These are phyloP conservation scores for Argyra leucocephala DNA, from an alignment of 2,888 invertebrate genomes.

Conservation along the genomic window DNA sequence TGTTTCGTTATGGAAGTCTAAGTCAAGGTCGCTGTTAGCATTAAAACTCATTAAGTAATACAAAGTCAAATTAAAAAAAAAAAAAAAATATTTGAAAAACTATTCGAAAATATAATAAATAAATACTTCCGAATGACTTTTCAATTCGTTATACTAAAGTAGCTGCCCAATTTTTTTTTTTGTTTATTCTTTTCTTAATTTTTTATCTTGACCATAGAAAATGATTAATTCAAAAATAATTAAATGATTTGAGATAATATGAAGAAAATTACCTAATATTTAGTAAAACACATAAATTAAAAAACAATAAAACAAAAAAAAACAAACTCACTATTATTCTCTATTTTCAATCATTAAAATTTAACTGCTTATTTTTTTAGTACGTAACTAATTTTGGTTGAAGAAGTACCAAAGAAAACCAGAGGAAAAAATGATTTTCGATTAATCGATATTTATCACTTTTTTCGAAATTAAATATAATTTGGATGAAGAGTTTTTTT, in stretches of 20 bases:
- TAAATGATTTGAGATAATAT: background rate
- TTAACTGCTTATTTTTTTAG: background rate
- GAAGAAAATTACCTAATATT: slow-evolving; percentile 1
- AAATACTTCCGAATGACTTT: too few species aligned
- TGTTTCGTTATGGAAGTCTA: background rate
- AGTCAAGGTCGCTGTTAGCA: background rate
- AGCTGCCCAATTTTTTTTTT: background rate
- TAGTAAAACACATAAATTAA: slow-evolving; percentile 2
- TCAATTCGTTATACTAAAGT: background rate
- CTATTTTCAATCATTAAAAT: background rate
- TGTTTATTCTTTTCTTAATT: too few species aligned
- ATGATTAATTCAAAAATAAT: slow-evolving; percentile 1
- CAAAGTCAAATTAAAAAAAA: background rate
- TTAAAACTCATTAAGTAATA: background rate
- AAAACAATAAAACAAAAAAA: background rate
- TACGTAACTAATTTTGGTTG: background rate
- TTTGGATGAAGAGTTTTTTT: background rate
- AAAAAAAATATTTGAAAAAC: background rate
- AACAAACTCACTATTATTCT: background rate
- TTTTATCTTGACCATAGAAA: background rate
- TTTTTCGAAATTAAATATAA: background rate
- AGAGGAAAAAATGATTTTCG: background rate
- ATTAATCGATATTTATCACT: slow-evolving; percentile 3
- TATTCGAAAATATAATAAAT: too few species aligned
- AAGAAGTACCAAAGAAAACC: background rate